A percentile compares a stretch with the other conserved stretches of the same genome.
Evolutionary conservation across 2,888 invertebrate species (phyloP).

Genomic region (Parascotia fuliginaria): DNA sequence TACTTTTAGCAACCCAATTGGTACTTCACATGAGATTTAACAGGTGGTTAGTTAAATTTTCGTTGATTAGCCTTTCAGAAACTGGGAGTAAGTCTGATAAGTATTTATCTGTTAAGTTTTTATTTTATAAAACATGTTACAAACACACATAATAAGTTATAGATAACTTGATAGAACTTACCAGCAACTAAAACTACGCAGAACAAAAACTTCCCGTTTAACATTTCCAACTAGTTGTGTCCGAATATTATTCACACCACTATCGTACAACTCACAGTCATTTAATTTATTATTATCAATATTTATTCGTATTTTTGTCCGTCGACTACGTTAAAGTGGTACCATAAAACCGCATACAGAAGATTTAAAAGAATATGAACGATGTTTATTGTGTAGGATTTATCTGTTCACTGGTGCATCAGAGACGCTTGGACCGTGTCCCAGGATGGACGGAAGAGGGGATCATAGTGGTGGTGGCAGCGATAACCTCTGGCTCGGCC

Average conservation of each 20-base stretch:
- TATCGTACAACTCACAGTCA: conserved; percentile 33
- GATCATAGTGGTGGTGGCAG: conserved; percentile 56
- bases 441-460: conserved; percentile 60
- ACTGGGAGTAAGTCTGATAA: too few relatives aligned
- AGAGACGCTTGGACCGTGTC: conserved; percentile 54
- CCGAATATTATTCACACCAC: conserved; percentile 53
- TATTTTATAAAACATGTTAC: too few relatives aligned
- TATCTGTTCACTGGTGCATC: conserved; percentile 75
- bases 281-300: conserved; percentile 12
- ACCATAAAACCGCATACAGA: conserved; percentile 26
- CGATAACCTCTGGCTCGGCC: conserved; percentile 76
- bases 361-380: conserved; percentile 44
- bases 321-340: conserved; percentile 12
- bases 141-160: neutral
- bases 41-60: too few relatives aligned
- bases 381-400: conserved; percentile 65
- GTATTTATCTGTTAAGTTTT: too few relatives aligned
- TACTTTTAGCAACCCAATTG: too few relatives aligned
- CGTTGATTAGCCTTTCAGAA: too few relatives aligned
- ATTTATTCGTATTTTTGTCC: conserved; percentile 7
- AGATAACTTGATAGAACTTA: conserved; percentile 51
- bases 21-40: too few relatives aligned
- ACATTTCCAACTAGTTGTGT: conserved; percentile 76
- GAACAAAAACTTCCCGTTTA: conserved; percentile 72
- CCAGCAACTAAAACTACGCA: conserved; percentile 74